Base-by-base conservation (phyloP, 2,113 vertebrate genomes). In the Oryzias javanicus region DNA sequence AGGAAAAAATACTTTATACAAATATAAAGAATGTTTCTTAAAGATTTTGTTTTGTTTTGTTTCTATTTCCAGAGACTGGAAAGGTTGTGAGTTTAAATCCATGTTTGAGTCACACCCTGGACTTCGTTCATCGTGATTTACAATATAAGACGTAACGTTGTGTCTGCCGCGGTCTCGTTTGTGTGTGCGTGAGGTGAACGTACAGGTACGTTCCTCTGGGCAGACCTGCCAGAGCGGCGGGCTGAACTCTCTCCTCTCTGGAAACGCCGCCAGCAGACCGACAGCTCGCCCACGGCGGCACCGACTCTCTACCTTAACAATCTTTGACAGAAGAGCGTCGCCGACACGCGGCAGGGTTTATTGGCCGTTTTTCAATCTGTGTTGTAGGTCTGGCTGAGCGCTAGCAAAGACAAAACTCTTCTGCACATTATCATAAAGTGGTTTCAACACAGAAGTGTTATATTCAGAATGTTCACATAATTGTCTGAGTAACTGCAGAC, bases 251-350 rank as follows among this genome's bases (percentile, higher is more conserved):
- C 76, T 76, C 55, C 54, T 81, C 60, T 73, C 49, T 78, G 79
- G 55, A 62, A 65, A 50, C 58, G 62, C 56, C 58, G 68, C 35
- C 61, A 60, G 17, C 70, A 66, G 67, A 54, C 69, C 81, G 68
- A 86, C 76, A 55, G 74, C 80, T 82, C 76, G 71, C 82, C 74
- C 73, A 85, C 72, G 79, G 83, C 67, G 75, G 56, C 46, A 64
- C 67, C 76, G 59, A 61, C 65, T 72, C 69, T 46, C 55, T 68
- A 80, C 85, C 52, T 63, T 82, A 84, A 83, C 82, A 67, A 48
- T 60, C 64, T 85, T 70, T 82, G 83, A 86, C 86, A 81, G 81
- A 69, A 65, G 61, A 56, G 64, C 64, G 29, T 73, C 58, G 79
- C 62, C 60, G 50, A 72, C 42, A 55, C 56, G 79, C 78, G 84